Percentiles rank a stretch among this genome's conserved stretches.
phyloP scores from a whole-genome alignment of 53 echinoderm and acorn worm genomes.

The Echinometra lucunter region DNA sequence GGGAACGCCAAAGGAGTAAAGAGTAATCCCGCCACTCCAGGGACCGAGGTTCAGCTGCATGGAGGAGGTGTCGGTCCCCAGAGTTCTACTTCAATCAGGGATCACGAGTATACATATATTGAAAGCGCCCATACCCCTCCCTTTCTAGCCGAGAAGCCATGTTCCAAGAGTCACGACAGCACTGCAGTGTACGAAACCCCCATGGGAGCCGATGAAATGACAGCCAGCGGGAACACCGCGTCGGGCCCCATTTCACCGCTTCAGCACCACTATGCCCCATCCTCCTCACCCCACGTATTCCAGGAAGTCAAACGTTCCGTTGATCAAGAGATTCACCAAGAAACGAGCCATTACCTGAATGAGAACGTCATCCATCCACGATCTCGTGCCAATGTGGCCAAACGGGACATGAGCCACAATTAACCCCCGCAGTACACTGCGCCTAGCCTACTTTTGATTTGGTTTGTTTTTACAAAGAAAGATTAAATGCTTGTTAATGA shows the following conservation, averaged over 20 bases:
- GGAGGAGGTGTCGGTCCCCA: not conserved
- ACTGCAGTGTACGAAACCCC: not conserved
- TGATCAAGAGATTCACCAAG: not conserved
- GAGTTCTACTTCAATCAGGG: not conserved
- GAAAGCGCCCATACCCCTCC: constrained; percentile 21
- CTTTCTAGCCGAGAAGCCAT: not conserved
- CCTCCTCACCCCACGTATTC: not conserved
- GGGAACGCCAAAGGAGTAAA: not conserved
- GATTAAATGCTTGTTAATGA: too few species aligned
- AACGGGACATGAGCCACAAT: constrained; percentile 25
- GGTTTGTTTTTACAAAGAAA: too few species aligned
- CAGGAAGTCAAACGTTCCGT: not conserved
- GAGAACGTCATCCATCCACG: constrained; percentile 16
- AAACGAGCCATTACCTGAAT: constrained; percentile 4
- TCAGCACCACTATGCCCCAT: not conserved
- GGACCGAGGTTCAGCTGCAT: not conserved
- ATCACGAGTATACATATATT: constrained; percentile 23
- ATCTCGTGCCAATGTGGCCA: constrained; percentile 15
- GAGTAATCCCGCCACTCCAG: not conserved
- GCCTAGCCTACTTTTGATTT: too few species aligned
- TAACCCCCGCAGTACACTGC: too few species aligned
- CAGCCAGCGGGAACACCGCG: not conserved
- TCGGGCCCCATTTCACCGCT: not conserved
- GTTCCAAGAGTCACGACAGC: not conserved
- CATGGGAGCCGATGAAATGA: not conserved